A percentile compares a stretch with the other conserved stretches of the same genome.
These are phyloP conservation scores for Pheosia tremula DNA, from an alignment of 2,888 invertebrate species.

Conservation along the genomic window DNA sequence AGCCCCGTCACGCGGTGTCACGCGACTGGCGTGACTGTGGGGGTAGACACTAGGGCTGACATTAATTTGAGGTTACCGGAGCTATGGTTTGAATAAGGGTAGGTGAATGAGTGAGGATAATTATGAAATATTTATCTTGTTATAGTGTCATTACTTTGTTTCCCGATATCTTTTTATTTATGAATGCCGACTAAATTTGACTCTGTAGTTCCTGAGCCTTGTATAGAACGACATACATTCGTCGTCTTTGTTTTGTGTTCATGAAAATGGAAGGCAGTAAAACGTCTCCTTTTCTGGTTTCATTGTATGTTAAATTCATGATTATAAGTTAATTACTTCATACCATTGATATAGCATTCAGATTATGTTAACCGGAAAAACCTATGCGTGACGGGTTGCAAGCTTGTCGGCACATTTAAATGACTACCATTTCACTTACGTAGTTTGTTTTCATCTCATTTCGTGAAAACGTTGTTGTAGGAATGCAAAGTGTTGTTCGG, in stretches of 20 bases:
- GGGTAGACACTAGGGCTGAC: background rate
- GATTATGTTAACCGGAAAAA: background rate
- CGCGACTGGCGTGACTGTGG: background rate
- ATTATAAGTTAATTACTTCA: too few relatives aligned
- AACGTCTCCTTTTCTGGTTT: too few relatives aligned
- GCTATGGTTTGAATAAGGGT: background rate
- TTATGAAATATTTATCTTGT: too few relatives aligned
- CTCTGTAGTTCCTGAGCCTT: too few relatives aligned
- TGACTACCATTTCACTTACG: slow-evolving; percentile 41
- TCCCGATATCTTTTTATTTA: too few relatives aligned
- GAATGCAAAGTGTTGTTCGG: slow-evolving; percentile 7
- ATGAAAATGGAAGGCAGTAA: too few relatives aligned
- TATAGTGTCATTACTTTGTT: too few relatives aligned
- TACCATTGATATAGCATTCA: background rate
- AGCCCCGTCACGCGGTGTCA: slow-evolving; percentile 5
- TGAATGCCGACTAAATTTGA: too few relatives aligned
- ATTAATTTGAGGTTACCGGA: background rate
- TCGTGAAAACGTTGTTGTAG: slow-evolving; percentile 5
- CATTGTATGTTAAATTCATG: too few relatives aligned
- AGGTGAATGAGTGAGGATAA: too few relatives aligned
- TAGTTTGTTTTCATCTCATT: slow-evolving; percentile 29
- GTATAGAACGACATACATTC: too few relatives aligned
- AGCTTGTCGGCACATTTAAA: slow-evolving; percentile 43
- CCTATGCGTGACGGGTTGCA: slow-evolving; percentile 17
- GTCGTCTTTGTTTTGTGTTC: background rate